Evolutionary conservation across 2,113 vertebrate genomes (phyloP), one percentile per base, ranked within the genome.

Genomic region (Leuciscus idus): DNA sequence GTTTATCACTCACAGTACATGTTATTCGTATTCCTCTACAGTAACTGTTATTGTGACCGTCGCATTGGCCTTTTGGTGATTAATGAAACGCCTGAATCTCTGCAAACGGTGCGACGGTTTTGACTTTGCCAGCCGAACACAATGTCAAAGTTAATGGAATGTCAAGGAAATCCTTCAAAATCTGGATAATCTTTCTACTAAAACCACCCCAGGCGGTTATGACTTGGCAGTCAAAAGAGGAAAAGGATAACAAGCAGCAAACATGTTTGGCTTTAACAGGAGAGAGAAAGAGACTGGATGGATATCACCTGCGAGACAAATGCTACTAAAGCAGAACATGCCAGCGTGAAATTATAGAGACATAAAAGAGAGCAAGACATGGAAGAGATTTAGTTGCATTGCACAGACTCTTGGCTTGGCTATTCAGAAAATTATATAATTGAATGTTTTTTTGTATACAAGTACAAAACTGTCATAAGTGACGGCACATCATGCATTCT

Each of bases 151-250:
- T 72, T 78, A 82, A 85, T 79, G 13, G 43, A 78, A 85, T 52
- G 62, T 55, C 72, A 75, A 70, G 74, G 50, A 88, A 79, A 84
- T 85, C 81, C 64, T 62, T 46, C 28, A 83, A 84, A 55, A 84
- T 79, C 26, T n/a, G 84, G 81, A 84, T 64, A 84, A 80, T 86
- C 72, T 75, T 84, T 81, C 82, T 43, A 61, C 30, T 73, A 66
- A 73, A 43, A 87, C 75, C 55, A 70, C 81, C 39, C 21, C 70
- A 1, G 61, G 23, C 66, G 52, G 36, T 81, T 81, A 61, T 68
- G 43, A 68, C 85, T 74, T 73, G 85, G 79, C 62, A 85, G 72
- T n/a, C 46, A 55, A 85, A 80, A 86, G 66, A 80, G 61, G 30
- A 26, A 62, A 57, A 78, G 85, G 68, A 59, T 81, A 72, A 86